Evolutionary conservation across 2,113 vertebrate species (phyloP).

Genomic region (Himantopus leucocephalus): DNA sequence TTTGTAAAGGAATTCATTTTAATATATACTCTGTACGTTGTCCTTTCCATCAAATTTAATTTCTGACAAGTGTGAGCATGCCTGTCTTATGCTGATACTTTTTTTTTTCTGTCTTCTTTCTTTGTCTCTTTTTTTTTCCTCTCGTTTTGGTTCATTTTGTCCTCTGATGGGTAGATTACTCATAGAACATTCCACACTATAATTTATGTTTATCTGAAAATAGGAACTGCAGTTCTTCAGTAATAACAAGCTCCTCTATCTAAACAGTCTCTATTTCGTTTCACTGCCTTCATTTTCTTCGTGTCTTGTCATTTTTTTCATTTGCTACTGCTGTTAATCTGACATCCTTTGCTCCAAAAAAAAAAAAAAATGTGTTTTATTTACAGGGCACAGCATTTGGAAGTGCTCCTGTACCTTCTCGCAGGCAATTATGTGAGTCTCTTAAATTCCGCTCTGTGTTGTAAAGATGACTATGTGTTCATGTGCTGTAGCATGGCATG

Average conservation of each 20-base stretch:
- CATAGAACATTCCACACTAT: neutral
- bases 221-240: conserved; percentile 16
- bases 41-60: conserved; percentile 45
- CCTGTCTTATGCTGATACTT: conserved; percentile 26
- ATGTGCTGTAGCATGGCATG: conserved; percentile 85
- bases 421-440: conserved; percentile 85
- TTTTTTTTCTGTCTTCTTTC: neutral
- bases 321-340: conserved; percentile 70
- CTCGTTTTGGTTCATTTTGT: neutral
- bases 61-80: conserved; percentile 48
- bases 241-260: conserved; percentile 24
- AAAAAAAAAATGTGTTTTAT: conserved; percentile 81
- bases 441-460: conserved; percentile 78
- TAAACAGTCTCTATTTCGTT: neutral
- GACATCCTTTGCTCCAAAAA: conserved; percentile 74
- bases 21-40: conserved; percentile 14
- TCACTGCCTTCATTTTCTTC: conserved; percentile 51
- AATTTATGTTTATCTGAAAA: conserved; percentile 48
- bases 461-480: conserved; percentile 77
- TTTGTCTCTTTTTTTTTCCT: neutral
- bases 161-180: conserved; percentile 6
- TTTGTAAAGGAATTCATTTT: conserved; percentile 25
- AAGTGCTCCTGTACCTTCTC: conserved; percentile 82
- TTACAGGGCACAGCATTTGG: conserved; percentile 83
- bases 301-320: conserved; percentile 50